Base-by-base conservation (phyloP, 2,888 invertebrate genomes). In the Pterostichus madidus region DNA sequence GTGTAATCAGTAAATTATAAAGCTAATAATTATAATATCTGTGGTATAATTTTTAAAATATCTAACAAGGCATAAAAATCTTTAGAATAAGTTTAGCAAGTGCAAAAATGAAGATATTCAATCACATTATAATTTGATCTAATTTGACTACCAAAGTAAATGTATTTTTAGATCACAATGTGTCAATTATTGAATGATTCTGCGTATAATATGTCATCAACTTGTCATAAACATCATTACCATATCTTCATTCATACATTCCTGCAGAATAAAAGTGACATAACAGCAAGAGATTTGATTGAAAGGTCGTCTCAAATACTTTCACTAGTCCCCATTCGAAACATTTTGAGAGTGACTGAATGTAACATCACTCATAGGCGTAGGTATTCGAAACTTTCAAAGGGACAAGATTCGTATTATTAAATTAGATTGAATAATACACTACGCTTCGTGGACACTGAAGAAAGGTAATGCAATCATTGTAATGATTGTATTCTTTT, bases 291-390 rank as follows among this genome's bases (percentile, higher is more conserved):
- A 71, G 17, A 71, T 71, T 71, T 71, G 68, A 71, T 71, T 71
- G 68, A 71, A 71, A 71, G 68, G 68, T 71, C 17, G 68, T 39
- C 7, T 17, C 52, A 44, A 52, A 53, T 46, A 80, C 80, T 80
- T 80, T 71, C 80, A 80, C 80, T 71, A 35, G 32, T 8, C 39
- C 24, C 49, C 68, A 35, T 68, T 64, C 10, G 17, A 15, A 71
- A 80, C 56, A 80, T 32, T 71, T 80, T 80, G 53, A 73, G 68
- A 24, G 24, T 56, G 39, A 44, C 80, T 80, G 80, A 44, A 71
- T 44, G 15, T 71, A 5, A 11, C 17, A 44, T 44, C 8, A 11
- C 7, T 2, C 68, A 71, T 71, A 39, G 68, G 44, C 68, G 68
- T 71, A 71, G 44, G 5, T 2, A 13, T 17, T 7, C n/a, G 10